Evolutionary conservation across 1,140 invertebrate species (phyloP), one percentile per base, ranked within the genome.

Genomic region (Papilio polyxenes): DNA sequence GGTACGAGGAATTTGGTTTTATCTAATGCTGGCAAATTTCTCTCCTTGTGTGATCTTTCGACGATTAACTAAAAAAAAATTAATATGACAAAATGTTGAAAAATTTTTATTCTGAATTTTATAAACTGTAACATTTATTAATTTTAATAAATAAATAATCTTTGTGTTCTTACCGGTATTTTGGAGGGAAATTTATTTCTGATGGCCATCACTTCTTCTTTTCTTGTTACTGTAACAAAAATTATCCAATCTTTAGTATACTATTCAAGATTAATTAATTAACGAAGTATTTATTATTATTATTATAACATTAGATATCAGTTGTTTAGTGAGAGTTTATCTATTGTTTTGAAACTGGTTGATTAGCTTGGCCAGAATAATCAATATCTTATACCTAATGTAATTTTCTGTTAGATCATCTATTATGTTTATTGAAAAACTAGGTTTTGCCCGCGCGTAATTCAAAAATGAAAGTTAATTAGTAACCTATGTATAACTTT

Each of bases 1-100:
- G 97, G 97, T 3, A 98, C 97, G 83, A 98, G 92, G 93, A 97
- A 97, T 90, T 98, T 98, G 0, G 95, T 95, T 93, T 97, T 97
- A 85, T 97, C 96, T 86, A 97, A 86, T 15, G 95, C 87, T 31
- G 97, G 97, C 78, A 98, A 92, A 82, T 95, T 95, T 81, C 94
- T 95, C 92, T 97, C 97, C 86, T 96, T 97, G 83, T 95, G 94
- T 86, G 96, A 97, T 87, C 96, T 94, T 89, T 97, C 96, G 23
- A 98, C 96, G 83, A 97, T 97, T 65, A 97, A 95, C 95, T 97
- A 95, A 69, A 90, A 91, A 86, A 84, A 83, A 83, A 86, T 82
- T 40, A 56, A 77, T 40, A 65, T 82, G 48, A 40, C 13, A 11
- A 65, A 65, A 31, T 31, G 1, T 37, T 53, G 3, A 53, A 3